Base-by-base conservation (phyloP, 2,888 invertebrate species). In the Nudaria mundana region DNA sequence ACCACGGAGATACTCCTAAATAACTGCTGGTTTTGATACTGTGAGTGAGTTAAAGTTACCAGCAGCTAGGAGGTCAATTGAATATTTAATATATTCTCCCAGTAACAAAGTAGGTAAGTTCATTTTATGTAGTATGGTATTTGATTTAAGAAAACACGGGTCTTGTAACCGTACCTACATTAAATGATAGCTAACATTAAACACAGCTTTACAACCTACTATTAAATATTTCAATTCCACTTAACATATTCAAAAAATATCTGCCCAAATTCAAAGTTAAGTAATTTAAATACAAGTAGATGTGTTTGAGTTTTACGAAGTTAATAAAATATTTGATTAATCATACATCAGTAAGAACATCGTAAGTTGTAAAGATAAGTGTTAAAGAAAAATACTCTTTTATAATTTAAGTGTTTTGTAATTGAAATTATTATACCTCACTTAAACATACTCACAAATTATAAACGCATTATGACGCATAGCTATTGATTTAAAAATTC, bases 191-290 rank as follows among this genome's bases (percentile, higher is more conserved):
- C 31, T 31, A 37, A 49, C 39, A 30, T 40, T 41, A 15, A 37
- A 40, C 24, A 15, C 12, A 23, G 20, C 3, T 50, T 58, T 39
- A 57, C 32, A 34, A 38, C 5, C 26, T 25, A 32, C 50, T 54
- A 44, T 44, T 42, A 47, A 33, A 31, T 50, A 44, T 40, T 55
- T 53, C 34, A 47, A 47, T 54, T 44, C 32, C 28, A 43, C 36
- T 36, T 18, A 32, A 44, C 30, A 32, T 35, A 49, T 26, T 37
- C 18, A 49, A 40, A 42, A 49, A n/a, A n/a, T n/a, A n/a, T n/a
- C n/a, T n/a, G n/a, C n/a, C n/a, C n/a, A n/a, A n/a, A n/a, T n/a
- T n/a, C n/a, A n/a, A n/a, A n/a, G n/a, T 33, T 33, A 39, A 28
- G 29, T 24, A 32, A 46, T 37, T 41, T 30, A 34, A 39, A 37